Percentiles rank a stretch among this genome's conserved stretches.
These are phyloP conservation scores for Myotis lucifugus DNA, from an alignment of 2,113 vertebrate species.

Conservation along the genomic window DNA sequence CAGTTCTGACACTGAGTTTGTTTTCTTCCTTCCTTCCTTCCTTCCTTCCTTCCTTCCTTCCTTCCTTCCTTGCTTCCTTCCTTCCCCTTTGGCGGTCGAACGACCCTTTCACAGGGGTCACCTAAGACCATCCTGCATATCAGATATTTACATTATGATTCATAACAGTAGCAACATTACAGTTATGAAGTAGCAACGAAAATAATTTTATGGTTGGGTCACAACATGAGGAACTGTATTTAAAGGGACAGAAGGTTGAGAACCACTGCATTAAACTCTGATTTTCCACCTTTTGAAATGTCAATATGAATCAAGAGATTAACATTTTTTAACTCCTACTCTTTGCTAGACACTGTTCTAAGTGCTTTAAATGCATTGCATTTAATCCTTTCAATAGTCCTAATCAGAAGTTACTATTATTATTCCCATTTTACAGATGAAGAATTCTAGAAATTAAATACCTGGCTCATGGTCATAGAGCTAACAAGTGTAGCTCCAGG, in stretches of 20 bases:
- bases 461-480: neutral
- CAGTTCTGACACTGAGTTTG: neutral
- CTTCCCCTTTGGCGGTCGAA: too few relatives aligned
- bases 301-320: neutral
- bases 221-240: too few relatives aligned
- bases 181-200: too few relatives aligned
- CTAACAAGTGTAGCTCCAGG: neutral
- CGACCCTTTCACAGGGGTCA: too few relatives aligned
- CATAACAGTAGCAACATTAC: too few relatives aligned
- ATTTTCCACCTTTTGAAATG: constrained; percentile 5
- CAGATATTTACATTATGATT: too few relatives aligned
- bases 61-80: too few relatives aligned
- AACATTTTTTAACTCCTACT: neutral
- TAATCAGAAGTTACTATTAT: neutral
- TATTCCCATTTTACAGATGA: neutral
- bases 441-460: neutral
- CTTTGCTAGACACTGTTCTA: neutral
- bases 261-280: neutral
- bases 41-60: too few relatives aligned
- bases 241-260: too few relatives aligned
- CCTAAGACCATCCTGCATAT: too few relatives aligned
- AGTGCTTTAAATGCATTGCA: neutral
- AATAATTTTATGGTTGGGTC: too few relatives aligned
- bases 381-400: neutral
- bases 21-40: too few relatives aligned